A percentile compares a stretch with the other conserved stretches of the same genome.
phyloP scores from a whole-genome alignment of 2,888 invertebrate genomes.

The Pachydiplax longipennis region DNA sequence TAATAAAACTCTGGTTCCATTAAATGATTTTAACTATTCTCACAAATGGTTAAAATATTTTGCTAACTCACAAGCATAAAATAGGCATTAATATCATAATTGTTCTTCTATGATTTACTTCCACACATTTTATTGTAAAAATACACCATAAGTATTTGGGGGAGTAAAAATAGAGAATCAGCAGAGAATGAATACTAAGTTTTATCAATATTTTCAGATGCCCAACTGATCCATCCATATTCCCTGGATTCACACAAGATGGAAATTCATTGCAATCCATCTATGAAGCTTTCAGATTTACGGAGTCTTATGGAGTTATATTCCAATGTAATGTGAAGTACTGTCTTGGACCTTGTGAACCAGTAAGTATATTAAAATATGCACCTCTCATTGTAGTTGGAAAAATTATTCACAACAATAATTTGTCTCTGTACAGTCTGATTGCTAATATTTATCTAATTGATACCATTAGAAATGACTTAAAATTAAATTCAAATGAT shows the following conservation, averaged over 20 bases:
- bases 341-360: slow-evolving; percentile 92
- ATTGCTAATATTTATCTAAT: not conserved
- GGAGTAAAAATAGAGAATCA: too few relatives aligned
- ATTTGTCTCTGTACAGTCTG: too few relatives aligned
- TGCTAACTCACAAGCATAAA: too few relatives aligned
- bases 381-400: not conserved
- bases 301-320: slow-evolving; percentile 94
- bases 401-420: not conserved
- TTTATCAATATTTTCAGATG: slow-evolving; percentile 66
- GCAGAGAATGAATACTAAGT: not conserved
- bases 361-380: slow-evolving; percentile 66
- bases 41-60: not conserved
- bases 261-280: slow-evolving; percentile 89
- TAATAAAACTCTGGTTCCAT: not conserved
- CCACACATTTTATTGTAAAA: too few relatives aligned
- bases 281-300: slow-evolving; percentile 95
- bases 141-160: too few relatives aligned
- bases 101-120: too few relatives aligned
- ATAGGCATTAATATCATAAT: too few relatives aligned
- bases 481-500: not conserved
- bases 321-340: slow-evolving; percentile 98
- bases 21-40: not conserved
- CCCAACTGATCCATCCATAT: slow-evolving; percentile 91
- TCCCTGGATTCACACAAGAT: slow-evolving; percentile 90
- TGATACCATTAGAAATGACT: not conserved